These are phyloP conservation scores for Tinea pellionella DNA, from an alignment of 2,888 invertebrate species.

Conservation along the genomic window DNA sequence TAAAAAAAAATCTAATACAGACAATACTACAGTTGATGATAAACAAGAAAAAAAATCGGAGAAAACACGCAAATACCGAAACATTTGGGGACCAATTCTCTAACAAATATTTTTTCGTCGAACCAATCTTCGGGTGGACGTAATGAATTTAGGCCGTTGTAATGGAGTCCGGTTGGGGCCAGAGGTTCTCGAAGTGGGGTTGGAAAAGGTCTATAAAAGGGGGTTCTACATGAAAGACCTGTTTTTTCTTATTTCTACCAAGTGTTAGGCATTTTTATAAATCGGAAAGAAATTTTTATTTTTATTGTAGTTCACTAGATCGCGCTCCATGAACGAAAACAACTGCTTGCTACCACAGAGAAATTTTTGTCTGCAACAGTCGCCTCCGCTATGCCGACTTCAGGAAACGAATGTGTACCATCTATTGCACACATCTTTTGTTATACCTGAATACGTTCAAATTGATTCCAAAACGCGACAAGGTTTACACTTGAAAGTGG, in stretches of 20 bases:
- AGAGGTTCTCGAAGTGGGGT: constrained; percentile 17
- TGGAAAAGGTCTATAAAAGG: background rate
- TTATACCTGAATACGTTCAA: no score
- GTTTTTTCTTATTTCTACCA: background rate
- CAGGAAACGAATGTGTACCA: no score
- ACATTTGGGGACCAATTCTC: constrained; percentile 5
- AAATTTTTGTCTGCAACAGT: no score
- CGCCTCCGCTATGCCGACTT: no score
- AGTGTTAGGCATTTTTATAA: constrained; percentile 8
- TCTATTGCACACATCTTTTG: no score
- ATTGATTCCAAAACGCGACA: no score
- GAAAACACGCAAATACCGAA: constrained; percentile 5
- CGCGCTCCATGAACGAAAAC: no score
- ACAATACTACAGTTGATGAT: no score
- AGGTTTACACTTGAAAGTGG: constrained; percentile 11
- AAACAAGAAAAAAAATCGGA: background rate
- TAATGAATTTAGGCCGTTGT: constrained; percentile 32
- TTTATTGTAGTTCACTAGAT: no score
- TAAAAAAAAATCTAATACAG: no score
- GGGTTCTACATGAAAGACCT: background rate
- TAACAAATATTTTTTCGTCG: constrained; percentile 30
- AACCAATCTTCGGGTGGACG: constrained; percentile 30
- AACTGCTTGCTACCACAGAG: no score
- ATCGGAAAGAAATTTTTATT: no score
- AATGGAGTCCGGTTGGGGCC: constrained; percentile 20